Evolutionary conservation across 2,113 vertebrate species (phyloP), one percentile per base, ranked within the genome.

Genomic region (Martes martes): DNA sequence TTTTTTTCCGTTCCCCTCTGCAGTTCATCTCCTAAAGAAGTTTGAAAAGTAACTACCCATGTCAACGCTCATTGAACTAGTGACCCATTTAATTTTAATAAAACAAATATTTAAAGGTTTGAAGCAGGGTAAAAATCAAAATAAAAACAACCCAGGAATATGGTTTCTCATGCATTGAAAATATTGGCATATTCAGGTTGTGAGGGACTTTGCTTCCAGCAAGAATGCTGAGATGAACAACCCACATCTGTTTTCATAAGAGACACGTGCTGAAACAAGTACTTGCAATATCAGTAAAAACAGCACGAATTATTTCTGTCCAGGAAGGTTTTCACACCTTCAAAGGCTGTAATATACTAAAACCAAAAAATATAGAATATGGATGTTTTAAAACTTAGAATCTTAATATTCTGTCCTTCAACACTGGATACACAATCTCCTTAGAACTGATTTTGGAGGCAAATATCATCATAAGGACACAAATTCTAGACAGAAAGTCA

Each of bases 101-200:
- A 79, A 65, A 89, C 10, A 86, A 81, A 79, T 61, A 63, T 42
- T 82, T 78, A 57, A 96, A 50, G 15, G 21, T 55, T 87, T 93
- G 19, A 96, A 95, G 47, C 7, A 96, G 39, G 33, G 84, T 67
- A 88, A 96, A 88, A 96, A 95, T 47, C 94, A 95, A 85, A 96
- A 94, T 47, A 31, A 79, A 84, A 96, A 83, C 80, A 8, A 79
- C 23, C 23, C 15, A 36, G 91, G 6, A 57, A 76, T 89, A 63
- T 42, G 31, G 16, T 52, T 95, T 96, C 63, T 87, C 28, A 7
- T 21, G 26, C 23, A 45, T 14, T 52, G 42, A 84, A 55, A 78
- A 96, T 86, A 95, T 69, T n/a, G 91, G 61, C 31, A 36, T 50
- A 76, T 47, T 86, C n/a, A 83, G 63, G 16, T 18, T 79, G 57